Percentiles rank a stretch among this genome's conserved stretches.
Evolutionary conservation across 2,888 invertebrate species (phyloP).

Genomic region (Autographa pulchrina): DNA sequence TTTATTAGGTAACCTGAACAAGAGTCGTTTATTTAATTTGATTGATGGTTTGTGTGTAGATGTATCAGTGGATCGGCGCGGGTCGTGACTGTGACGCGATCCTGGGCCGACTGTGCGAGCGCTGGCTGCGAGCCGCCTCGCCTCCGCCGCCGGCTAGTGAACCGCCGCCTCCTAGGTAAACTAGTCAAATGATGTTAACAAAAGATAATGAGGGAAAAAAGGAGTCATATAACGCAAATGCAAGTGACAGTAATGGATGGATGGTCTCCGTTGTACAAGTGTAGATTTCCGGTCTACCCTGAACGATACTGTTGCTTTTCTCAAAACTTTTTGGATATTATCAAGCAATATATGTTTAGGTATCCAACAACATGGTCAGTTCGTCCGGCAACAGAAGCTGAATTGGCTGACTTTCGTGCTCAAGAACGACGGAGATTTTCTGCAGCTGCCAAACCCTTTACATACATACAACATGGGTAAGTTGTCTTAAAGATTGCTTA

Average conservation of each 20-base stretch:
- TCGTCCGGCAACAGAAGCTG: conserved; percentile 93
- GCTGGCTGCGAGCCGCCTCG: conserved; percentile 92
- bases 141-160: conserved; percentile 69
- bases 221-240: too few relatives aligned
- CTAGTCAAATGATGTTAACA: too few relatives aligned
- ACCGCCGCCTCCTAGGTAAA: conserved; percentile 78
- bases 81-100: conserved; percentile 96
- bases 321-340: too few relatives aligned
- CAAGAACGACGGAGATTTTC: conserved; percentile 96
- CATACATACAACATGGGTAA: conserved; percentile 96
- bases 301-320: too few relatives aligned
- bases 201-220: too few relatives aligned
- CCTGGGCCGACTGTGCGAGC: conserved; percentile 92
- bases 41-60: conserved; percentile 65
- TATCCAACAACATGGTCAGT: conserved; percentile 96
- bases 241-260: too few relatives aligned
- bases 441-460: conserved; percentile 97
- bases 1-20: too few relatives aligned
- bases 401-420: conserved; percentile 93
- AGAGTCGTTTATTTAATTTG: background rate
- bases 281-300: too few relatives aligned
- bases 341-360: conserved; percentile 67
- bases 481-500: conserved; percentile 84
- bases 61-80: conserved; percentile 98
- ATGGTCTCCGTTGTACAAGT: too few relatives aligned